Evolutionary conservation across 2,113 vertebrate species (phyloP).

Genomic region (Dasyornis broadbenti): DNA sequence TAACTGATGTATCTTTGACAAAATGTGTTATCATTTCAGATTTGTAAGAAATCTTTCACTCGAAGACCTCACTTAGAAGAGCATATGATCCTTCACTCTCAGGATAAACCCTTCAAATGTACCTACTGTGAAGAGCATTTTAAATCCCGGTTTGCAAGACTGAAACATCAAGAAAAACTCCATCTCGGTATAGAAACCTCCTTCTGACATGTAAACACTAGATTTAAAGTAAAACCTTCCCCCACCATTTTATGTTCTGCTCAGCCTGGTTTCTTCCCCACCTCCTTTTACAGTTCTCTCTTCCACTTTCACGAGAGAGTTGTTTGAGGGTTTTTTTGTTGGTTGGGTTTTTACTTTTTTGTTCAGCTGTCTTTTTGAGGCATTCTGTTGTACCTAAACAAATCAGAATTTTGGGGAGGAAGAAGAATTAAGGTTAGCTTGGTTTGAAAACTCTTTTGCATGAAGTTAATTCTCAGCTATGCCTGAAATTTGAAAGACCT

Average conservation of each 20-base stretch:
- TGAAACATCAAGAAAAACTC: conserved; percentile 97
- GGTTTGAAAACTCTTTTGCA: background rate
- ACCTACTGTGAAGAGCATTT: conserved; percentile 94
- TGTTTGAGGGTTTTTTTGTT: background rate
- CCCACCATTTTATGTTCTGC: background rate
- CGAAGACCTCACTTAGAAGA: conserved; percentile 94
- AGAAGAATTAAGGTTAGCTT: background rate
- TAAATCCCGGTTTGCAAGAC: conserved; percentile 91
- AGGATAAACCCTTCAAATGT: conserved; percentile 96
- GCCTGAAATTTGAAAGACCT: background rate
- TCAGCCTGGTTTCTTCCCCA: background rate
- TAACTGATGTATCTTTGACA: background rate
- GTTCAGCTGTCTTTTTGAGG: background rate
- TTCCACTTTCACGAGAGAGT: background rate
- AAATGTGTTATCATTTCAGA: conserved; percentile 67
- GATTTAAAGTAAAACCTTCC: conserved; percentile 26
- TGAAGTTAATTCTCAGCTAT: background rate
- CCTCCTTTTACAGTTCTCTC: background rate
- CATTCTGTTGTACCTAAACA: background rate
- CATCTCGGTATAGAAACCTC: conserved; percentile 82
- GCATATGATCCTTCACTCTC: conserved; percentile 97
- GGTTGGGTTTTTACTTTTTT: background rate
- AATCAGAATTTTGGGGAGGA: background rate
- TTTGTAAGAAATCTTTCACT: conserved; percentile 94
- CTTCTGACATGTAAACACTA: conserved; percentile 37